Evolutionary conservation across 1,140 invertebrate species (phyloP), one percentile per base, ranked within the genome.

Genomic region (Calosoma granatense): DNA sequence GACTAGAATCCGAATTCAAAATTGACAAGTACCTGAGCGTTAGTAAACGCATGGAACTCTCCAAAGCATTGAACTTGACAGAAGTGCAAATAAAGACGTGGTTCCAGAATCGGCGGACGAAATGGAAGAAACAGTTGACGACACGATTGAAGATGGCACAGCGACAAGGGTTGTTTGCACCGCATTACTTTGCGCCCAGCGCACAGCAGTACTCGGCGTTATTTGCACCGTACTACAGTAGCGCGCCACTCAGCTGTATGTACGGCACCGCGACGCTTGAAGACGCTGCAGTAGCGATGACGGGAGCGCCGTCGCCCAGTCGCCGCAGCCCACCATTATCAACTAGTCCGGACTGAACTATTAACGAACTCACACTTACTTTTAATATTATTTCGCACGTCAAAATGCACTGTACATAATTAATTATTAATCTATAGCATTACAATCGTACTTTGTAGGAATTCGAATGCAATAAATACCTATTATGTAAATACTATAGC

Each of bases 21-120:
- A 76, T 88, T 51, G 94, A 97, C 72, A 96, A 97, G 71, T 97
- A 97, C 69, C 75, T 97, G 6, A 96, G 92, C 67, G 94, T 97
- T 0, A 93, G 87, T 59, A 97, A 97, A 74, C 76, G 94, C 51
- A 87, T 95, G 84, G 92, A 97, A 64, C 74, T 97, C 1, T 94
- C 92, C 0, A 91, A 92, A 70, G 83, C 84, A 0, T 68, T 97
- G 4, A 87, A 84, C 56, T 72, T 97, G 11, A 96, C 93, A 0
- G 94, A 97, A 75, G 93, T 95, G 1, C 94, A 97, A 77, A 94
- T 97, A 56, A 97, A 97, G 71, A 97, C 94, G 0, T 97, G 94
- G 94, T 97, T 94, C 67, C 92, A 97, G 74, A 96, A 96, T 71
- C 78, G 92, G 53, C 77, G 93, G 58, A 97, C 93, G 0, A 97